Evolutionary conservation across 2,888 invertebrate species (phyloP).

Genomic region (Megaustenia siamemsis): DNA sequence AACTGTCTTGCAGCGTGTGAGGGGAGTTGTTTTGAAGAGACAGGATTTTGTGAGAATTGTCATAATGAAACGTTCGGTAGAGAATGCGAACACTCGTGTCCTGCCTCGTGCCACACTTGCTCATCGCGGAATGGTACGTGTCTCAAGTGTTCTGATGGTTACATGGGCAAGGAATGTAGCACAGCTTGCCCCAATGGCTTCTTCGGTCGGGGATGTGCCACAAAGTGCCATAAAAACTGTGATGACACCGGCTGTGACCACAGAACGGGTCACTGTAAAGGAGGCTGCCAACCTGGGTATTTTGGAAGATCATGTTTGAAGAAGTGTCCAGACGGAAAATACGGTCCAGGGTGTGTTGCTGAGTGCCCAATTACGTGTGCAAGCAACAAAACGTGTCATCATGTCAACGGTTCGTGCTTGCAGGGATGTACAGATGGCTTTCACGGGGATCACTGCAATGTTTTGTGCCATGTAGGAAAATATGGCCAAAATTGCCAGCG

Average conservation of each 20-base stretch:
- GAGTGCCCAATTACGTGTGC: conserved; percentile 41
- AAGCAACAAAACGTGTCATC: background rate
- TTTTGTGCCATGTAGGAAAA: background rate
- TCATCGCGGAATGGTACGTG: conserved; percentile 5
- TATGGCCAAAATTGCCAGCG: conserved; percentile 30
- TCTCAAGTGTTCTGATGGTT: conserved; percentile 6
- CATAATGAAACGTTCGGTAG: background rate
- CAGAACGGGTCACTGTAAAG: background rate
- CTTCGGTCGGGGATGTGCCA: conserved; percentile 1
- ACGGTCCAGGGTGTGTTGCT: conserved; percentile 33
- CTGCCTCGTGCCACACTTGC: background rate
- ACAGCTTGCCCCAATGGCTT: conserved; percentile 7
- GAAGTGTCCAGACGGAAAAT: conserved; percentile 33
- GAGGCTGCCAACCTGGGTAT: conserved; percentile 39
- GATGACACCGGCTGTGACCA: background rate
- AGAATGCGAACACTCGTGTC: conserved; percentile 18
- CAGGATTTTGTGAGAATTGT: conserved; percentile 37
- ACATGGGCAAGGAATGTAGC: background rate
- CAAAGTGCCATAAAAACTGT: conserved; percentile 24
- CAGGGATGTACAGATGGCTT: conserved; percentile 31
- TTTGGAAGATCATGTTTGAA: background rate
- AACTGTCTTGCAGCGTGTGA: background rate
- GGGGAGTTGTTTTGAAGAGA: conserved; percentile 5
- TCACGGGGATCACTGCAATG: conserved; percentile 11
- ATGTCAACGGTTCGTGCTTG: conserved; percentile 36